Conservation (phyloP, 2,888 invertebrate genomes). For the Sisyra terminalis region DNA sequence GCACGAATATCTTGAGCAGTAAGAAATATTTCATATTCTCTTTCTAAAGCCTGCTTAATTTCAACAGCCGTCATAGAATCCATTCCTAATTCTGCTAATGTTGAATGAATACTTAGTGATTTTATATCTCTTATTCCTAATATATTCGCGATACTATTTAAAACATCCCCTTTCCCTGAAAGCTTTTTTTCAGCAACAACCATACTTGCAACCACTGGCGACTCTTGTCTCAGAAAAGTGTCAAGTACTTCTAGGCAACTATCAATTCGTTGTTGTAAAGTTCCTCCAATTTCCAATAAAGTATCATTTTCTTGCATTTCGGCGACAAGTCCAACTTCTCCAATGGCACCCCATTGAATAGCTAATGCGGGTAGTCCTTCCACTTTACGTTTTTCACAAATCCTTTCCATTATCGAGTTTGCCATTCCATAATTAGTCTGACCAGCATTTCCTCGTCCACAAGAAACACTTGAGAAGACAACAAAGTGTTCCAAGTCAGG, state of each 20-base stretch:
- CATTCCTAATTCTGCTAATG: conserved; percentile 84
- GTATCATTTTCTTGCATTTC: conserved; percentile 31
- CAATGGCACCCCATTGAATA: conserved; percentile 87
- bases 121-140: conserved; percentile 48
- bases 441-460: conserved; percentile 81
- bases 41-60: conserved; percentile 81
- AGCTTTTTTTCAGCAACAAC: conserved; percentile 69
- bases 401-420: conserved; percentile 79
- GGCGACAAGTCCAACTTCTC: conserved; percentile 58
- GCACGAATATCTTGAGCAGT: conserved; percentile 73
- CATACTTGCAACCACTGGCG: conserved; percentile 61
- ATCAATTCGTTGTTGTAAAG: conserved; percentile 46
- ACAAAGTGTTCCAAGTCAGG: conserved; percentile 56
- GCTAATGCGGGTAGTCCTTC: conserved; percentile 65
- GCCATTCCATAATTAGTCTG: conserved; percentile 85
- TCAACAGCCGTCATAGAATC: conserved; percentile 96
- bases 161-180: not conserved
- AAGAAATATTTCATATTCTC: conserved; percentile 75
- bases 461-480: conserved; percentile 80
- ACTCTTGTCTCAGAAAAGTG: conserved; percentile 46
- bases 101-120: conserved; percentile 48
- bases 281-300: conserved; percentile 35
- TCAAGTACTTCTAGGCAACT: conserved; percentile 47
- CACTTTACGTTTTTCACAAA: conserved; percentile 55
- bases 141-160: not conserved